Evolutionary conservation across 2,113 vertebrate genomes (phyloP), one percentile per base, ranked within the genome.

Genomic region (Burhinus oedicnemus): DNA sequence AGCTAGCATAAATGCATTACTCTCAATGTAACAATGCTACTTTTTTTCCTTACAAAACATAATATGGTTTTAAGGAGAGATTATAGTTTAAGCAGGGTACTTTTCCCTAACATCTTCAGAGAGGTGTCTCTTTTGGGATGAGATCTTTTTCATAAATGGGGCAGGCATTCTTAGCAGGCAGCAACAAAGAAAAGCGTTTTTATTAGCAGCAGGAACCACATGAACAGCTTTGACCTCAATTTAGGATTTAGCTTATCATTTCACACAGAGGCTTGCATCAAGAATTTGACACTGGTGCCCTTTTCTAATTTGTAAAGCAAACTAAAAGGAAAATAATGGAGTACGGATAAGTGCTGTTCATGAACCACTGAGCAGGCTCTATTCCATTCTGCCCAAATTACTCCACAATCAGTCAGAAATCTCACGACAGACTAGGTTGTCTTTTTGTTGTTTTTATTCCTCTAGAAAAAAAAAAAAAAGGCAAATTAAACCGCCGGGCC

Each of bases 301-400:
- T 97, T 96, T 96, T 92, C 97, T 97, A 97, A 97, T 97, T 96
- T 95, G 96, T 97, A 97, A 98, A 97, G 96, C 97, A 97, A 98
- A 98, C 97, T 97, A 96, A 86, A 84, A 89, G 91, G 95, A 64
- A 97, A 97, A 96, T 95, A 90, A 95, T 96, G 95, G 94, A 96
- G 94, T 96, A 97, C 11, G 82, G 96, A 94, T 94, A 95, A 97
- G 97, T 97, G 91, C 93, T 93, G 95, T 97, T 98, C 97, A 98
- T 96, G 97, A 97, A 90, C 96, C 95, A 96, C 94, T 96, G 98
- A 96, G 95, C 96, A 96, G 94, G 92, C 96, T 97, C 91, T 96
- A 97, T 97, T 94, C 96, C 93, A 45, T 58, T 98, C 97, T 96
- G 97, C 58, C 94, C 84, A 94, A 94, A 97, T 97, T 97, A 97